Evolutionary conservation across 1,140 invertebrate species (phyloP), one percentile per base, ranked within the genome.

Genomic region (Hetaerina americana): DNA sequence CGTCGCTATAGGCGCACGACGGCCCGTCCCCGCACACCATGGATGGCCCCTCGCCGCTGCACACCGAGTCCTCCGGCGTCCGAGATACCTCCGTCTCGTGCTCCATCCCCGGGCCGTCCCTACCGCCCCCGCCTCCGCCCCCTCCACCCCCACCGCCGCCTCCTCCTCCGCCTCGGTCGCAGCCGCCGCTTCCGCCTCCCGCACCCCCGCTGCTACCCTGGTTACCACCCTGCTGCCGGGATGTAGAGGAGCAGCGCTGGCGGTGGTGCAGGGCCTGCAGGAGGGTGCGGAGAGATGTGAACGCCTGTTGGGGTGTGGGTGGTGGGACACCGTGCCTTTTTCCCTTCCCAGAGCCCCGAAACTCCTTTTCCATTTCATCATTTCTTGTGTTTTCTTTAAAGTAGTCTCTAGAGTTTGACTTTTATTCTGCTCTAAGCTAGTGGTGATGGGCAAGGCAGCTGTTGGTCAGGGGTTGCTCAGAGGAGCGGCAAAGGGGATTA

Each of bases 11-110:
- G 12, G 80, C 78, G 25, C 25, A 26, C 24, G 81, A 81, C 22
- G 82, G 81, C 49, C 83, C 78, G 73, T 84, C 83, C 66, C 80
- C 80, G 72, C 82, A 85, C 26, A 84, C 80, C 0, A 79, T 80
- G 70, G 80, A 86, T 31, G 90, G 88, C 2, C 89, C 90, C 79
- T 91, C 90, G 57, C 84, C 86, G 74, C 89, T 90, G 78, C 90
- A 91, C 18, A 91, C 88, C 0, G 89, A 91, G 76, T 92, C 90
- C 74, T 83, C 82, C 0, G 84, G 87, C 25, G 85, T 88, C 27
- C 87, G 82, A 0, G 88, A 89, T 0, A 87, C 86, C 80, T 90
- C 89, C 25, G 86, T 86, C 78, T 89, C 88, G 10, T 57, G 40
- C 31, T 86, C 87, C 67, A 84, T 82, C 79, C 87, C 85, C 49